Percentiles rank a stretch among this genome's conserved stretches.
Evolutionary conservation across 2,888 invertebrate species (phyloP).

Genomic region (Atethmia centrago): DNA sequence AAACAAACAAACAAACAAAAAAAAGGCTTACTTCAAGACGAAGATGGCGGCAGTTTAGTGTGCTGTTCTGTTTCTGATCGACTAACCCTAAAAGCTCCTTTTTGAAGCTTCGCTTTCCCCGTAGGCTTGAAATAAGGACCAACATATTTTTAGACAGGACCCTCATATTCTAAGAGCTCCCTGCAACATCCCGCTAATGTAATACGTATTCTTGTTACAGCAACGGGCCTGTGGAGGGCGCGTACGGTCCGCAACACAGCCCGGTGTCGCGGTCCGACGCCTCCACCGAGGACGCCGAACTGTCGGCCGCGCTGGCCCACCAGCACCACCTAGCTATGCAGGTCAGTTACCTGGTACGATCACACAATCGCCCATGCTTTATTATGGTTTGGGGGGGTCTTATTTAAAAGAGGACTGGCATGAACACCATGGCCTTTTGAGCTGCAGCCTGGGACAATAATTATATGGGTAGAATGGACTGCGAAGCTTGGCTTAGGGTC

Average conservation of each 20-base stretch:
- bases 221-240: slow-evolving; percentile 89
- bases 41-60: neutral
- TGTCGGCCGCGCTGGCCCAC: slow-evolving; percentile 87
- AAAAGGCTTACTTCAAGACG: neutral
- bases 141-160: too few species aligned
- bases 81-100: neutral
- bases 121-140: neutral
- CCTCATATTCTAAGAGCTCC: neutral
- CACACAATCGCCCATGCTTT: neutral
- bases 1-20: too few species aligned
- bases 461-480: neutral
- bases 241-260: slow-evolving; percentile 89
- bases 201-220: slow-evolving; percentile 76
- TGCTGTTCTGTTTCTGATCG: neutral
- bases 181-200: neutral
- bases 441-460: too few species aligned
- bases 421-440: neutral
- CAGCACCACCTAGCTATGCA: slow-evolving; percentile 90
- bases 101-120: too few species aligned
- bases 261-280: slow-evolving; percentile 90
- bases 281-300: slow-evolving; percentile 89
- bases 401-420: too few species aligned
- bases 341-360: slow-evolving; percentile 71
- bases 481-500: too few species aligned
- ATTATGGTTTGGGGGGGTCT: neutral